Evolutionary conservation across 1,140 invertebrate species (phyloP).

Genomic region (Saxidomus purpurata): DNA sequence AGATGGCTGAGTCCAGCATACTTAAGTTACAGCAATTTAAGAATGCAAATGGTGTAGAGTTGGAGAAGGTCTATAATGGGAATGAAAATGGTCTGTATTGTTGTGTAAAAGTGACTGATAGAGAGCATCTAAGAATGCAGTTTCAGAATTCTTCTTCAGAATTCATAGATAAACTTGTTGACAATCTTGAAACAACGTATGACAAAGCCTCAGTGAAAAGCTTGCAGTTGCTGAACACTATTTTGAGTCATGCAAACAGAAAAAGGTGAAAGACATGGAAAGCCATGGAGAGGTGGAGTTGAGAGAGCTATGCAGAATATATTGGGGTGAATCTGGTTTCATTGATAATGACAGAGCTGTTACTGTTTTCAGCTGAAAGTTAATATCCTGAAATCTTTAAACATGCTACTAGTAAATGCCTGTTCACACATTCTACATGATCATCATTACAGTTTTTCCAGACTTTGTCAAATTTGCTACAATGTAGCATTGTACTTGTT

Average conservation of each 20-base stretch:
- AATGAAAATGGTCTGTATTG: not conserved
- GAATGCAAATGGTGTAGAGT: constrained; percentile 1
- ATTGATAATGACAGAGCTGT: constrained; percentile 8
- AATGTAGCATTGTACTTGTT: not conserved
- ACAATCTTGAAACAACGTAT: constrained; percentile 3
- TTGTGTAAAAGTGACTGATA: constrained; percentile 21
- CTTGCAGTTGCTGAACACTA: not conserved
- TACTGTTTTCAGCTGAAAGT: not conserved
- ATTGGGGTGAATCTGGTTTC: constrained; percentile 17
- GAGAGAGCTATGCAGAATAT: not conserved
- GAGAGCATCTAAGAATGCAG: not conserved
- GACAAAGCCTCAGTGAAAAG: constrained; percentile 1
- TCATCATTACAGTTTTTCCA: constrained; percentile 23
- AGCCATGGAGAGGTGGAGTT: too few relatives aligned
- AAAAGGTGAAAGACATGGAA: not conserved
- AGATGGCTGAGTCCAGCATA: not conserved
- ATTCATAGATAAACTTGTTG: not conserved
- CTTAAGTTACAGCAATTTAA: not conserved
- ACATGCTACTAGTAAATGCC: not conserved
- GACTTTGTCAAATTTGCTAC: constrained; percentile 15
- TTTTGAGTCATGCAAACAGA: not conserved
- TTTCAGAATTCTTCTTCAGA: not conserved
- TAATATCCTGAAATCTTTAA: constrained; percentile 12
- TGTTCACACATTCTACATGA: not conserved
- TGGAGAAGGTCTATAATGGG: not conserved